Base-by-base conservation (phyloP, 2,113 vertebrate genomes). In the Elephantulus edwardii region DNA sequence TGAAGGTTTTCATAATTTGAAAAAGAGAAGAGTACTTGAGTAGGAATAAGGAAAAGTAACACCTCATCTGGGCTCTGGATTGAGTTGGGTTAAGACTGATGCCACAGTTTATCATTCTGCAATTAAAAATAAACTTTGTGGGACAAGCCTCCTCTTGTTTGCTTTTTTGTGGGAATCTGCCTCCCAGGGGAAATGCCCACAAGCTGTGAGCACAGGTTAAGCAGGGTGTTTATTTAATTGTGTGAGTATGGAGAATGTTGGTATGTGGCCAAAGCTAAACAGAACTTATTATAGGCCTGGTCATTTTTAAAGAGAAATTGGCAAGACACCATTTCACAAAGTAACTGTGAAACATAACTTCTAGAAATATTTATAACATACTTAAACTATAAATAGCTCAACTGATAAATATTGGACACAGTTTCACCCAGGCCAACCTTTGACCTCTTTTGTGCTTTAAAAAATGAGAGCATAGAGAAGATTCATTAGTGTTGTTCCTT, bases 261-360 rank as follows among this genome's bases (percentile, higher is more conserved):
- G 89, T 70, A 19, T 0, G 0, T 35, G 14, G 93, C 89, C 93
- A 95, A 62, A 58, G 75, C 3, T 48, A 48, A 77, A 54, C 83
- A 91, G 68, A 90, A 77, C 52, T 28, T 93, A 89, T 93, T 85
- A 33, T 85, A 40, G 86, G 48, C 71, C 71, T 92, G 24, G 16
- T n/a, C 48, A n/a, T 86, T 92, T 88, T 79, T 46, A 78, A 91
- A 93, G 86, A 91, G 71, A 93, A 94, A 92, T 78, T 94, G 94
- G 95, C 92, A 90, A 87, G 64, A 60, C 68, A 91, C 64, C 60
- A 74, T 83, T 83, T 93, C 77, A 83, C 48, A 79, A 71, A 86
- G 79, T 40, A 60, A 52, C 76, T 78, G 13, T 38, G 48, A 94
- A 77, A 86, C 72, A 81, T 16, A 28, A 86, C 81, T 94, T 91